These are phyloP conservation scores for Sylvilagus floridanus DNA, from an alignment of 2,797 vertebrate species.

Conservation along the genomic window DNA sequence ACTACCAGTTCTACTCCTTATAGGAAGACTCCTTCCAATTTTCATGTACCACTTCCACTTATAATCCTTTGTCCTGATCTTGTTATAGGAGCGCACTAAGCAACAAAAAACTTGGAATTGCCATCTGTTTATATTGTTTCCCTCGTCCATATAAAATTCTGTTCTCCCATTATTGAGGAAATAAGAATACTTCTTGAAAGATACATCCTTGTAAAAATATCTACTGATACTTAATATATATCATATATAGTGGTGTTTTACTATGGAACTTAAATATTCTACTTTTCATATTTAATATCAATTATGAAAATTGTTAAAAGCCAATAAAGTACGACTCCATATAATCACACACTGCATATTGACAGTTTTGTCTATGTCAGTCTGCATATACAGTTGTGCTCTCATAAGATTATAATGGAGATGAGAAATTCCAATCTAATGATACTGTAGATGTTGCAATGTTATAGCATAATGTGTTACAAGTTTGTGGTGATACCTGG, in stretches of 20 bases:
- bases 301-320: constrained; percentile 1
- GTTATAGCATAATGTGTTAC: background rate
- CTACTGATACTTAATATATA: background rate
- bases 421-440: background rate
- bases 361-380: background rate
- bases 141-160: background rate
- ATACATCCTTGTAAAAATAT: background rate
- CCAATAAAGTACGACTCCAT: background rate
- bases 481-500: background rate
- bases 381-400: background rate
- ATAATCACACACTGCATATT: background rate
- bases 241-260: background rate
- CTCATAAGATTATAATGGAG: background rate
- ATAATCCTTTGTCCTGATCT: background rate
- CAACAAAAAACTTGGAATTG: background rate
- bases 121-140: background rate
- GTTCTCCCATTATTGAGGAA: background rate
- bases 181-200: background rate
- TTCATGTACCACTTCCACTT: background rate
- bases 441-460: background rate
- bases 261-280: background rate
- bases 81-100: background rate
- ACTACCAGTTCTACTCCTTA: background rate
- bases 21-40: background rate
- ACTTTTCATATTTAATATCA: background rate